A percentile compares a stretch with the other conserved stretches of the same genome.
Conservation (phyloP, 2,797 vertebrate species). For the Capromys pilorides region DNA sequence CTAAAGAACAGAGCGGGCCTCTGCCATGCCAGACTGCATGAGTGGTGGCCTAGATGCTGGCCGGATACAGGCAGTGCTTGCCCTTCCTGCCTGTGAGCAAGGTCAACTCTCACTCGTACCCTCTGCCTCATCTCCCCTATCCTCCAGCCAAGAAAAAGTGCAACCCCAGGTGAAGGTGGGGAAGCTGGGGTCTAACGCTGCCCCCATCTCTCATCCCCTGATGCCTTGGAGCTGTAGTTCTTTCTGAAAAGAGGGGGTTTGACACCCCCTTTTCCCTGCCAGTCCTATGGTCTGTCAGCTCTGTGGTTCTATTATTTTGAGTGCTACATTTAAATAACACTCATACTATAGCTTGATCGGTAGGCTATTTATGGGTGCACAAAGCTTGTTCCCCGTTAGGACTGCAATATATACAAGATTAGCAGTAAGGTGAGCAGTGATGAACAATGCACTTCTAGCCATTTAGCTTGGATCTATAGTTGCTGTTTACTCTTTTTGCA, state of each 20-base stretch:
- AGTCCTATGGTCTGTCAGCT: slow-evolving; percentile 65
- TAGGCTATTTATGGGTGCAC: slow-evolving; percentile 53
- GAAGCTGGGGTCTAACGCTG: neutral
- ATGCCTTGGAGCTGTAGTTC: neutral
- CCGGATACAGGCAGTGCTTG: neutral
- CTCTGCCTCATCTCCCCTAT: neutral
- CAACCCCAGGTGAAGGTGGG: neutral
- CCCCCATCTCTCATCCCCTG: neutral
- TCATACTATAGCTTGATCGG: slow-evolving; percentile 46
- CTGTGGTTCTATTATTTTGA: slow-evolving; percentile 65
- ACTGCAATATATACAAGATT: slow-evolving; percentile 37
- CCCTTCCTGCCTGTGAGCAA: neutral
- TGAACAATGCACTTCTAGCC: slow-evolving; percentile 55
- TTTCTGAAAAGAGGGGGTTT: slow-evolving; percentile 39
- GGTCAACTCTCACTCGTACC: too few relatives aligned
- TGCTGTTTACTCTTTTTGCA: slow-evolving; percentile 53
- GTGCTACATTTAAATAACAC: slow-evolving; percentile 56
- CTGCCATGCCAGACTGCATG: neutral
- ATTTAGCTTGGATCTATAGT: slow-evolving; percentile 50
- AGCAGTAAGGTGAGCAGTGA: slow-evolving; percentile 61
- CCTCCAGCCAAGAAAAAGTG: neutral
- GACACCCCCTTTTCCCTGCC: slow-evolving; percentile 52
- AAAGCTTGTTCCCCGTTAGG: slow-evolving; percentile 54
- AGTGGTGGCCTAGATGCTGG: neutral
- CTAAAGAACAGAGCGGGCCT: neutral